Conservation (phyloP, 2,888 invertebrate species). For the Xestia c-nigrum region DNA sequence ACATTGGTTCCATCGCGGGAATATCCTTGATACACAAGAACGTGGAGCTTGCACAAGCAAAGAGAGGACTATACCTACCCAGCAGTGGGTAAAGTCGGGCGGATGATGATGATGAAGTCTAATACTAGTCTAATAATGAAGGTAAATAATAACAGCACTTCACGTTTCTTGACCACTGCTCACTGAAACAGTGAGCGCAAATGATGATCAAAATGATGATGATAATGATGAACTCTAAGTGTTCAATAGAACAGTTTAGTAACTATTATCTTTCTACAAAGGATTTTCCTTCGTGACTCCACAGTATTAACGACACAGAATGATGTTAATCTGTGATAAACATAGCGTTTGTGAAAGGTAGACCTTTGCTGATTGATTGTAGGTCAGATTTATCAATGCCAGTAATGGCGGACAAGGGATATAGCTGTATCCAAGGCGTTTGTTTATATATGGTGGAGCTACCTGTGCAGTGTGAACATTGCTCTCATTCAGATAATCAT, state of each 20-base stretch:
- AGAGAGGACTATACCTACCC: no score
- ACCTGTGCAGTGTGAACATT: constrained; percentile 61
- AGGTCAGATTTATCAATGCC: constrained; percentile 68
- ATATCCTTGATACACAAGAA: no score
- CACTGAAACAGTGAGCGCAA: constrained; percentile 16
- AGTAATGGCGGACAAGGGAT: constrained; percentile 37
- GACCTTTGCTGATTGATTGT: constrained; percentile 68
- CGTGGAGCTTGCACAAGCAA: no score
- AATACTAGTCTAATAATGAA: background rate
- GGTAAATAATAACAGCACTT: constrained; percentile 7
- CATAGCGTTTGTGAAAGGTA: constrained; percentile 68
- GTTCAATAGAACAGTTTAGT: constrained; percentile 34
- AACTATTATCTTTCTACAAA: constrained; percentile 14
- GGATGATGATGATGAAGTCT: no score
- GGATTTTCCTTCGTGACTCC: constrained; percentile 55
- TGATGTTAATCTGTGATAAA: constrained; percentile 58
- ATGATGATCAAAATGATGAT: constrained; percentile 47
- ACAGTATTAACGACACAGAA: constrained; percentile 42
- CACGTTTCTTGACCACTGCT: constrained; percentile 17
- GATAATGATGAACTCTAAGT: constrained; percentile 43
- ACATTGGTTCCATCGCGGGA: no score
- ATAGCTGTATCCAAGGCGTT: constrained; percentile 16
- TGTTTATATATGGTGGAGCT: constrained; percentile 25
- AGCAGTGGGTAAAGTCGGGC: no score
- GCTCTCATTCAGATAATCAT: constrained; percentile 59